Base-by-base conservation (phyloP, 2,797 vertebrate genomes). In the Coluber constrictor region DNA sequence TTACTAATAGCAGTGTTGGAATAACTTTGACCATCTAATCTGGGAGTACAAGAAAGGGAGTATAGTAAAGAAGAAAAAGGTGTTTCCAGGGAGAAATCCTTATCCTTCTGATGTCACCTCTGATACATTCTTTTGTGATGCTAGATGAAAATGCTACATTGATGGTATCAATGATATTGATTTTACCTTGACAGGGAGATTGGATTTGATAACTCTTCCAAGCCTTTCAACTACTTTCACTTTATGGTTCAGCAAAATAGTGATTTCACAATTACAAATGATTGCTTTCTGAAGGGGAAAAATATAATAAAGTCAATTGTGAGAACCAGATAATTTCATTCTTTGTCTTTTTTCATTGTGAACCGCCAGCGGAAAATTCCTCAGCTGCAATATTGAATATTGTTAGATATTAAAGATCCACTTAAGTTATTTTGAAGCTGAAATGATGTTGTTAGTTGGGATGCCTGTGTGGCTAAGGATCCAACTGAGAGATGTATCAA, bases 261-360 rank as follows among this genome's bases (percentile, higher is more conserved):
- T 23, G 86, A 88, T 63, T 47, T 59, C 43, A 91, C 94, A 66
- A 86, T 90, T 87, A 25, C 18, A 94, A 92, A 93, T 87, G 0
- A 90, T 47, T 88, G 27, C 15, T 83, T 32, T 4, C 0, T 16
- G 0, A n/a, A 15, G n/a, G 10, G 4, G 10, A 2, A 12, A 20
- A 11, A 32, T 23, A 79, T 43, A 79, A 74, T 16, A 18, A 79
- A 23, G 0, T 57, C 83, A 51, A 86, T 74, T 74, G 4, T n/a
- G 87, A 93, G 95, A 2, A n/a, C 0, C 51, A 25, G 59, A 43
- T 88, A 86, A 47, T 93, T 94, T 94, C 93, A 91, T 9, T 90
- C 10, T 89, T 90, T 74, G 1, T 87, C 86, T 6, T 86, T 93
- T 1, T 93, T 0, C 0, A 55, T 86, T 54, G 93, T 63, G 92